Percentiles rank a stretch among this genome's conserved stretches.
These are phyloP conservation scores for Drosophila emarginata DNA, from an alignment of 2,888 invertebrate species.

Conservation along the genomic window DNA sequence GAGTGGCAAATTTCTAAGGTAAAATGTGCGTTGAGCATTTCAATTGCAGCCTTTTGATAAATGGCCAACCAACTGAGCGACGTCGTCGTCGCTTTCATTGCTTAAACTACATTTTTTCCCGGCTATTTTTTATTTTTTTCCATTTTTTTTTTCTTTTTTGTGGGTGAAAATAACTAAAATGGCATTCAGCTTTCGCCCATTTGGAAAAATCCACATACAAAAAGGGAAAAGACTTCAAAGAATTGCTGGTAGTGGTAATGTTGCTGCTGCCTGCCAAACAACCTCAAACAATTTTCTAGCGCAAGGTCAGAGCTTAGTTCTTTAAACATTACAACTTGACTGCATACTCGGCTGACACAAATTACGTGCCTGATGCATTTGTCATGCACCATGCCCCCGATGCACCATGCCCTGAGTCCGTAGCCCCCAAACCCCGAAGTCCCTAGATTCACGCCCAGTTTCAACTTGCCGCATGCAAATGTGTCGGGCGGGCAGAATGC, in stretches of 20 bases:
- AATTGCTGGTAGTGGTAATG: neutral
- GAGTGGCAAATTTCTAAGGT: constrained; percentile 41
- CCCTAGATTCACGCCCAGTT: constrained; percentile 21
- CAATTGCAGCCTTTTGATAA: constrained; percentile 73
- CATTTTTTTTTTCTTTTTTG: constrained; percentile 42
- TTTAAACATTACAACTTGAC: constrained; percentile 34
- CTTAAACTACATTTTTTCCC: constrained; percentile 50
- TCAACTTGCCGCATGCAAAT: constrained; percentile 56
- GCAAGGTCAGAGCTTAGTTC: constrained; percentile 66
- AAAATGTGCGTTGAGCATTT: constrained; percentile 66
- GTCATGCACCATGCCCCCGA: constrained; percentile 41
- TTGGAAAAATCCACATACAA: constrained; percentile 45
- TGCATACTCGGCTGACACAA: constrained; percentile 52
- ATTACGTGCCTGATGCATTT: constrained; percentile 63
- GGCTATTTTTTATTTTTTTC: constrained; percentile 56
- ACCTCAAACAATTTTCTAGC: constrained; percentile 51
- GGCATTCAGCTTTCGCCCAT: constrained; percentile 76
- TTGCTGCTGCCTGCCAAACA: neutral
- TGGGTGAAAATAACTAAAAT: constrained; percentile 73
- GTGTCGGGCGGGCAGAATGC: constrained; percentile 1
- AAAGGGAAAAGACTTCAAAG: constrained; percentile 30
- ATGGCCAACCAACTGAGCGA: constrained; percentile 59
- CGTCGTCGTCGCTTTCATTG: constrained; percentile 52
- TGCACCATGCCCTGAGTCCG: neutral
- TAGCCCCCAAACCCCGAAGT: neutral